Conservation (phyloP, 1,140 invertebrate species). For the Latrodectus geometricus region DNA sequence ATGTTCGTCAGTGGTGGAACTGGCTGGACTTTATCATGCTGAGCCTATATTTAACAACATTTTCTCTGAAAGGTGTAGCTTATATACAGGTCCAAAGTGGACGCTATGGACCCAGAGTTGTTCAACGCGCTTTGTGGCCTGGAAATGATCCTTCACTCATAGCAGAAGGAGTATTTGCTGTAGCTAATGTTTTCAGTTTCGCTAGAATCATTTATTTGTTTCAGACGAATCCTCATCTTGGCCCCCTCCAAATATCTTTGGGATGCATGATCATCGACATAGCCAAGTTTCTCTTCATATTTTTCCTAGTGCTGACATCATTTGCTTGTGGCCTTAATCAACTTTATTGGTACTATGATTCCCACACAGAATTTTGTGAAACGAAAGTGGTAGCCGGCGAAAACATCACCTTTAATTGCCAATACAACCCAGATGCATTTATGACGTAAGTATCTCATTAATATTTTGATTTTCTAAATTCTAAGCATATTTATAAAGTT, state of each 20-base stretch:
- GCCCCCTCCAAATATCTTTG: conserved; percentile 72
- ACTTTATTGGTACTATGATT: conserved; percentile 70
- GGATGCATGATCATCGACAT: conserved; percentile 74
- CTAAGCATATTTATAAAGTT: too few relatives aligned
- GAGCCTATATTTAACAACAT: conserved; percentile 73
- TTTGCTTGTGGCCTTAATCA: conserved; percentile 73
- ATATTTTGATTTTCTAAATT: not conserved
- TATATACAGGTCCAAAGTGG: conserved; percentile 68
- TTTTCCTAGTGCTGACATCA: conserved; percentile 71
- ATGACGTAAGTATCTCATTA: conserved; percentile 65
- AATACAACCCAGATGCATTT: conserved; percentile 66
- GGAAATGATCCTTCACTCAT: conserved; percentile 68
- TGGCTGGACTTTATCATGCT: conserved; percentile 75
- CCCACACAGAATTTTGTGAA: conserved; percentile 63
- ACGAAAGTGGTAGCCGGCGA: conserved; percentile 64
- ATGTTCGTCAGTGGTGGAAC: conserved; percentile 75
- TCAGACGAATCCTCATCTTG: conserved; percentile 71
- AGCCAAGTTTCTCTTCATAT: conserved; percentile 73
- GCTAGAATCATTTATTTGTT: conserved; percentile 69
- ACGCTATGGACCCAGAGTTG: conserved; percentile 45
- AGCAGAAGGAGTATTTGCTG: conserved; percentile 67
- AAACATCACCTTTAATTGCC: conserved; percentile 62
- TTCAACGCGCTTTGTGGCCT: conserved; percentile 65
- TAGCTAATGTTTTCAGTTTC: conserved; percentile 68
- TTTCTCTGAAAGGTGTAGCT: conserved; percentile 72